Conservation (phyloP, 1,140 invertebrate species). For the Lepidurus arcticus region DNA sequence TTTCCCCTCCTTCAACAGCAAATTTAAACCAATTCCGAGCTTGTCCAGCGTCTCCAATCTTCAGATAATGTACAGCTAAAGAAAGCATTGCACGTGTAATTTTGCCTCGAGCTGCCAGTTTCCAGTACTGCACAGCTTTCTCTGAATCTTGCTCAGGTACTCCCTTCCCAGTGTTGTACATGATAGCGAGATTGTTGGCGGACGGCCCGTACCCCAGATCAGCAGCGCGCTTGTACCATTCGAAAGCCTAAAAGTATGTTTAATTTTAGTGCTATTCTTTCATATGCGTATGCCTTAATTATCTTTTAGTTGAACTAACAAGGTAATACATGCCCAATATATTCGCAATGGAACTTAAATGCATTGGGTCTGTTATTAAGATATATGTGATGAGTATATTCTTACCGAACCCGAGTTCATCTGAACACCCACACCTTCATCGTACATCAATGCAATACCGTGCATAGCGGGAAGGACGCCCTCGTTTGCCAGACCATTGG, state of each 20-base stretch:
- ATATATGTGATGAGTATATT: not conserved
- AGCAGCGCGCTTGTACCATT: conserved; percentile 32
- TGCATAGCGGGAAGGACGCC: not conserved
- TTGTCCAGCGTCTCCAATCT: not conserved
- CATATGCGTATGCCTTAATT: too few species aligned
- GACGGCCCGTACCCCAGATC: conserved; percentile 23
- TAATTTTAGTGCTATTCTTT: not conserved
- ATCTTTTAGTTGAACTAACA: not conserved
- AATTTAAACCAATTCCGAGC: not conserved
- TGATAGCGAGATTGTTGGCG: conserved; percentile 31
- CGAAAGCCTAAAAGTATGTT: not conserved
- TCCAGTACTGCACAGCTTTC: conserved; percentile 34
- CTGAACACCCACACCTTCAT: not conserved
- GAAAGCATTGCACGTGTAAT: conserved; percentile 29
- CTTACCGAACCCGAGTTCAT: not conserved
- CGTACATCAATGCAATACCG: not conserved
- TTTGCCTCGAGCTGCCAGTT: conserved; percentile 23
- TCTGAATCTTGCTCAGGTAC: not conserved
- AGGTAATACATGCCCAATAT: not conserved
- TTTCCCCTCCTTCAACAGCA: not conserved
- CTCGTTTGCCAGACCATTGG: not conserved
- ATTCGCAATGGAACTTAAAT: not conserved
- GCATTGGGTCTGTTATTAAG: too few species aligned
- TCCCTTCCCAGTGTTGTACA: not conserved
- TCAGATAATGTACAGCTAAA: conserved; percentile 14